A percentile compares a stretch with the other conserved stretches of the same genome.
Conservation (phyloP, 2,888 invertebrate genomes). For the Tupiocoris notatus region DNA sequence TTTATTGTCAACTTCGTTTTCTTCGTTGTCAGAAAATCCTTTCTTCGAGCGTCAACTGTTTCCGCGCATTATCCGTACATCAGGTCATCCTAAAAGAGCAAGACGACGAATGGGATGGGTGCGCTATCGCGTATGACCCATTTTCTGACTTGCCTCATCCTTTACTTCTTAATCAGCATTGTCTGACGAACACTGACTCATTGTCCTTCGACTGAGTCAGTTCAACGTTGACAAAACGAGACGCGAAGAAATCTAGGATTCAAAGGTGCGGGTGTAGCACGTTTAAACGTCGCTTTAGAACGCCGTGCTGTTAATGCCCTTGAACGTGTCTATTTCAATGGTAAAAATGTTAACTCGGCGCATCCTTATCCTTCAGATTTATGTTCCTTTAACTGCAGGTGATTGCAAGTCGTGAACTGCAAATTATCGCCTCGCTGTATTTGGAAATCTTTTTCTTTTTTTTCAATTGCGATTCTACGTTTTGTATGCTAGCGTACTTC, state of each 20-base stretch:
- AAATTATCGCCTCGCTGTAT: too few species aligned
- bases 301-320: not conserved
- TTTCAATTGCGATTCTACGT: too few species aligned
- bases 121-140: not conserved
- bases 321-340: not conserved
- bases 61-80: too few species aligned
- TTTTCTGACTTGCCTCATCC: not conserved
- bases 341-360: not conserved
- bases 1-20: too few species aligned
- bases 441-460: too few species aligned
- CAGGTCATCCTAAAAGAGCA: not conserved
- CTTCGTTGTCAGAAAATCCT: too few species aligned
- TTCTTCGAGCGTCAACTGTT: too few species aligned
- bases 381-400: too few species aligned
- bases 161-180: too few species aligned
- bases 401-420: too few species aligned
- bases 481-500: too few species aligned
- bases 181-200: not conserved
- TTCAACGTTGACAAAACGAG: not conserved
- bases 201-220: not conserved
- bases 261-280: not conserved
- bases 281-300: not conserved
- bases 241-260: not conserved
- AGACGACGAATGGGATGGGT: not conserved
- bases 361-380: not conserved